Evolutionary conservation across 1,140 invertebrate genomes (phyloP).

Genomic region (Drosophila albomicans): DNA sequence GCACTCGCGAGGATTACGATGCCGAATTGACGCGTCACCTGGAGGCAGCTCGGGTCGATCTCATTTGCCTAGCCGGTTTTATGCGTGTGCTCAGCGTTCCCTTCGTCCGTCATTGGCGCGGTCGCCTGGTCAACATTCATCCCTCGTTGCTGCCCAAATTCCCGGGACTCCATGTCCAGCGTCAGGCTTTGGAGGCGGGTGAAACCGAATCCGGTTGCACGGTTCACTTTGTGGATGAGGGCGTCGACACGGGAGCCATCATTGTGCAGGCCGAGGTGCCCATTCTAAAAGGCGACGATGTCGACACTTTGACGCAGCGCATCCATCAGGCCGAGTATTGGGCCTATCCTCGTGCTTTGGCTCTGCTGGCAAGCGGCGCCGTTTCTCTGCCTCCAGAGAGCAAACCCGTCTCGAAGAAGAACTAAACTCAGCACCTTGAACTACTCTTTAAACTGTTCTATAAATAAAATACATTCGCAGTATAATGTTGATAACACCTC

Average conservation of each 20-base stretch:
- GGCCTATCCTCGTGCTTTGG: constrained; percentile 94
- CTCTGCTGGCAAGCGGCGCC: constrained; percentile 89
- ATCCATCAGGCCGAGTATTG: constrained; percentile 94
- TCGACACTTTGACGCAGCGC: constrained; percentile 91
- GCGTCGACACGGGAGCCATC: constrained; percentile 97
- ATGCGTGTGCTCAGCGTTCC: constrained; percentile 95
- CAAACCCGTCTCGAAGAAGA: constrained; percentile 28
- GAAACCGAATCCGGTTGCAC: constrained; percentile 95
- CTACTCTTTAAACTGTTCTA: not conserved
- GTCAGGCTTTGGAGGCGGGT: constrained; percentile 93
- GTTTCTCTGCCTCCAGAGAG: constrained; percentile 37
- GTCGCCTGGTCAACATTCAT: constrained; percentile 96
- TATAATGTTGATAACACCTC: no score
- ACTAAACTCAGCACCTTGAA: not conserved
- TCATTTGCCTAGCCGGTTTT: constrained; percentile 98
- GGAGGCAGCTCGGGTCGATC: constrained; percentile 89
- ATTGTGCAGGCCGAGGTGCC: constrained; percentile 95
- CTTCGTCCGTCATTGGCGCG: constrained; percentile 93
- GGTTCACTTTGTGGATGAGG: constrained; percentile 97
- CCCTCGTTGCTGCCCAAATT: constrained; percentile 96
- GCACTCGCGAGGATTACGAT: constrained; percentile 92
- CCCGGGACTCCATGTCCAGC: constrained; percentile 94
- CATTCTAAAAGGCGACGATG: constrained; percentile 91
- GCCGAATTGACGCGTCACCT: constrained; percentile 89
- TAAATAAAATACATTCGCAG: not conserved